phyloP scores from a whole-genome alignment of 2,797 vertebrate genomes.

The Cichlasoma orientale region DNA sequence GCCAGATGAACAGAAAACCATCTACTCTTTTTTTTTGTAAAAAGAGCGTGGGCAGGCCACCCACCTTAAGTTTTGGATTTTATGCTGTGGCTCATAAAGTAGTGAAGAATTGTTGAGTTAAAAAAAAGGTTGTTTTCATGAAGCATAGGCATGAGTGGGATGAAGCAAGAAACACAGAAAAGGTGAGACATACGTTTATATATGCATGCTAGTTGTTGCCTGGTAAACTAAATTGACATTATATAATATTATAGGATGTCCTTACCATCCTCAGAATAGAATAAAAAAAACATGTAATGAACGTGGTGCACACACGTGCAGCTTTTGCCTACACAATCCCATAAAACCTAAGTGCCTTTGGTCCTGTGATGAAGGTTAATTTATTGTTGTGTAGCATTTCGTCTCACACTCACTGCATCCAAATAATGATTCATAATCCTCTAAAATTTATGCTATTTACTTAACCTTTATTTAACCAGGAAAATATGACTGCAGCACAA shows the following conservation, averaged over 20 bases:
- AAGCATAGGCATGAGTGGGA: slow-evolving; percentile 6
- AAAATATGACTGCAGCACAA: not conserved
- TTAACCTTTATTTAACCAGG: not conserved
- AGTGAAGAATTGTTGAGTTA: slow-evolving; percentile 16
- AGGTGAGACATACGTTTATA: not conserved
- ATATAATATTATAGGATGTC: not conserved
- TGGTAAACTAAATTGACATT: not conserved
- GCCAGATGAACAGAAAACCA: slow-evolving; percentile 64
- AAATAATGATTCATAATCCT: slow-evolving; percentile 2
- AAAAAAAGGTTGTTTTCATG: slow-evolving; percentile 30
- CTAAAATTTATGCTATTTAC: not conserved
- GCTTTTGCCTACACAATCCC: not conserved
- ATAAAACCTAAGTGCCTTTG: not conserved
- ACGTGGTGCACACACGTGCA: not conserved
- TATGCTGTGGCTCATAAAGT: slow-evolving; percentile 46
- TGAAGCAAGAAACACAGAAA: slow-evolving; percentile 2
- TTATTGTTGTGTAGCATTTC: not conserved
- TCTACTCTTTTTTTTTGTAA: slow-evolving; percentile 53
- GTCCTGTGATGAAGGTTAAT: not conserved
- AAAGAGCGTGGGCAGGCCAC: slow-evolving; percentile 61
- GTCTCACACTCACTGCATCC: not conserved
- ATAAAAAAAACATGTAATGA: not conserved
- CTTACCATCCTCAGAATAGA: not conserved
- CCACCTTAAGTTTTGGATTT: slow-evolving; percentile 64
- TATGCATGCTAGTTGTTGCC: not conserved